Evolutionary conservation across 2,113 vertebrate genomes (phyloP), one percentile per base, ranked within the genome.

Genomic region (Pyxicephalus adspersus): DNA sequence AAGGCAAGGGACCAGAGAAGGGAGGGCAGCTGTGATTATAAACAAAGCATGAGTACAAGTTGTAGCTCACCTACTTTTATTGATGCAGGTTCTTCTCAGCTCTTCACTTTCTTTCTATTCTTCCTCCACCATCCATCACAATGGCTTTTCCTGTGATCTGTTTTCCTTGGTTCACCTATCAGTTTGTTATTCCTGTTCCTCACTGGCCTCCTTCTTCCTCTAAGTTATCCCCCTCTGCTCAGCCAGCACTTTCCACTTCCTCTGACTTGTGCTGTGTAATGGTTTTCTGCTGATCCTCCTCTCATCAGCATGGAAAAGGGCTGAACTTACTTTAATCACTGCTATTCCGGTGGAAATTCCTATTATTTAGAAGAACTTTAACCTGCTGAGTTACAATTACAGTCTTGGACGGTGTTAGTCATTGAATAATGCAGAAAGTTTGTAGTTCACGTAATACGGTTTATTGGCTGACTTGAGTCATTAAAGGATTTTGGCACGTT

Each of bases 181-280:
- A 7, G 70, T 73, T 19, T 5, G 4, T 38, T 34, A 29, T 52
- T 55, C n/a, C 16, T 23, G 26, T 17, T 34, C n/a, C 76, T 67
- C 38, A 38, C 31, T 72, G 26, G 63, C 78, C 22, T 57, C 67
- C 68, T n/a, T 64, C 66, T 80, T 61, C 77, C 55, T 80, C 67
- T 63, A 70, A 61, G 18, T 51, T 45, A 26, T 66, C 61, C 68
- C 60, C 57, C 66, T 72, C 58, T 65, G 79, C 79, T 54, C 26
- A 65, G 9, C 58, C 68, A 81, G 79, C 70, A 74, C 38, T 65
- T 81, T 61, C 52, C 68, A 81, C 79, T 81, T 81, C 70, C 79
- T 81, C 28, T 57, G 70, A 34, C 52, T 57, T 60, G 9, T 60
- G 72, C 76, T 77, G 63, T 57, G 58, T 61, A 61, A 25, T 25